Base-by-base conservation (phyloP, 2,113 vertebrate species). In the Chauna torquata region DNA sequence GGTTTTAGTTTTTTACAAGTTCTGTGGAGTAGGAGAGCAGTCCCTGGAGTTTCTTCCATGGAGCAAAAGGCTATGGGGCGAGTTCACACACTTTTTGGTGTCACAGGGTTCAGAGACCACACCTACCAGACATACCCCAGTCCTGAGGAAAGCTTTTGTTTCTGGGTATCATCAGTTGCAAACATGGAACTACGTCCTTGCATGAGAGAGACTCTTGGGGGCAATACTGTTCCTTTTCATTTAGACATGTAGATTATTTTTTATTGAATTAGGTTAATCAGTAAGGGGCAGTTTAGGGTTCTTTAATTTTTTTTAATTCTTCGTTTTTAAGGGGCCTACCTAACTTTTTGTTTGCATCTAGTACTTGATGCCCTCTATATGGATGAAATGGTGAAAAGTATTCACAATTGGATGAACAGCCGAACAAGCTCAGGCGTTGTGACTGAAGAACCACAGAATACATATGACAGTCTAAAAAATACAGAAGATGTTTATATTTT, bases 361-460 rank as follows among this genome's bases (percentile, higher is more conserved):
- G 99, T 98, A 32, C 98, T 99, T 27, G 98, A 99, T 92, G 99
- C 99, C 6, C 98, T 99, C 34, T 97, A 99, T 91, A 99, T 99
- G 99, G 98, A 99, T 84, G 82, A 96, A 76, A 99, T 99, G 99
- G 99, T 99, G 98, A 95, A 90, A 20, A 92, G 97, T 16, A 80
- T 99, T 58, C 85, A 20, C 23, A 96, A 90, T 5, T 99, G 99
- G 99, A 97, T 94, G 93, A 96, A 96, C 86, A 98, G 96, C 42
- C 97, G 98, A 11, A 20, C 84, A 58, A 71, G 45, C 3, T 97
- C 97, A 82, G 64, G 87, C 71, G 68, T 28, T 72, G 85, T 94
- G 55, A 83, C 49, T 54, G 83, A 95, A 82, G 61, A 92, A 68
- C 52, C 18, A 5, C 79, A 81, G 83, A 89, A 62, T 38, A 74